phyloP scores from a whole-genome alignment of 2,888 invertebrate species.

The Dasypolia templi region DNA sequence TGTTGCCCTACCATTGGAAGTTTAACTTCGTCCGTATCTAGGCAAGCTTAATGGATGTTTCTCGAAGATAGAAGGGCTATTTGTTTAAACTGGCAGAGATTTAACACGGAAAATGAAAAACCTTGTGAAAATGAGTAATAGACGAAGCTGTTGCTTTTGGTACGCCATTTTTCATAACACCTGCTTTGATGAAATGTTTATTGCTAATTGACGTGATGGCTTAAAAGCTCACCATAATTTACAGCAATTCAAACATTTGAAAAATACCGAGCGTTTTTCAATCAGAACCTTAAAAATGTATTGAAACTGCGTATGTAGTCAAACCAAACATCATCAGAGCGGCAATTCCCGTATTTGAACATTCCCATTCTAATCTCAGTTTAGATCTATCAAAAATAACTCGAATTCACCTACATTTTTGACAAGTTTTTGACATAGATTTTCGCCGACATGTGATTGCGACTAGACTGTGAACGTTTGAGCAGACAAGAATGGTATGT shows the following conservation, averaged over 20 bases:
- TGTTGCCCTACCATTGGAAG: neutral
- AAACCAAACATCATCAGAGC: conserved; percentile 20
- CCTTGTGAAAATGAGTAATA: conserved; percentile 23
- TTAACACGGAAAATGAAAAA: conserved; percentile 28
- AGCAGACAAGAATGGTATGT: too few species aligned
- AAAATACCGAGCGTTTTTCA: conserved; percentile 4
- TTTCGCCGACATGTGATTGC: too few species aligned
- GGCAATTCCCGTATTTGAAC: too few species aligned
- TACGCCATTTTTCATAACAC: conserved; percentile 29
- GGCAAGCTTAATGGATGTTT: conserved; percentile 35
- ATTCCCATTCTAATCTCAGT: too few species aligned
- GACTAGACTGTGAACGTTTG: too few species aligned
- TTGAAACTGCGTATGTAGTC: neutral
- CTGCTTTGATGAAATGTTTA: conserved; percentile 26
- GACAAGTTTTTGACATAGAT: too few species aligned
- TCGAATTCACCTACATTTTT: too few species aligned
- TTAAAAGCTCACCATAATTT: conserved; percentile 4
- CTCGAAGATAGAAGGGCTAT: conserved; percentile 32
- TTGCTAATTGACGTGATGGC: neutral
- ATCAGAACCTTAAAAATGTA: neutral
- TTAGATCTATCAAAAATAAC: too few species aligned
- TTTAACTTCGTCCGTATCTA: conserved; percentile 19
- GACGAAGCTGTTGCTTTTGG: conserved; percentile 2
- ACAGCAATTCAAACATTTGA: too few species aligned
- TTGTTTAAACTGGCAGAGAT: conserved; percentile 41